phyloP scores from a whole-genome alignment of 64 coral and sea anemone genomes.

The Orbicella faveolata region DNA sequence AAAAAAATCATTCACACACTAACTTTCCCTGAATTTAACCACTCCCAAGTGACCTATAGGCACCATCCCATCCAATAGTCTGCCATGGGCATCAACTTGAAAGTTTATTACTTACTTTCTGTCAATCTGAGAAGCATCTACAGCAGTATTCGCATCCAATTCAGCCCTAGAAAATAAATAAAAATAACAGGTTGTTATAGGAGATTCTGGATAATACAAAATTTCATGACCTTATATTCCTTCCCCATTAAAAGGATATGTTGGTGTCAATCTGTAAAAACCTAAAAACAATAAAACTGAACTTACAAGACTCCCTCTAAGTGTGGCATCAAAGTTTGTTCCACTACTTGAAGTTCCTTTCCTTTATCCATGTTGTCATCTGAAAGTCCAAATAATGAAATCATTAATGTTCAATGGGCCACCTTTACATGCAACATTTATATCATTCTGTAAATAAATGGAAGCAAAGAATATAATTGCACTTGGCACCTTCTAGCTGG shows the following conservation, averaged over 20 bases:
- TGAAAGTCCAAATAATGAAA: slow-evolving; percentile 28
- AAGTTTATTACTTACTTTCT: slow-evolving; percentile 57
- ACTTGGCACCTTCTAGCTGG: slow-evolving; percentile 74
- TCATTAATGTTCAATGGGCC: neutral
- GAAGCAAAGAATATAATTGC: neutral
- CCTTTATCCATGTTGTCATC: slow-evolving; percentile 97
- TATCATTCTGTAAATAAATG: neutral
- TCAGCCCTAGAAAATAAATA: slow-evolving; percentile 63
- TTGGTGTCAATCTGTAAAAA: too few species aligned
- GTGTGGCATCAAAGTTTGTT: slow-evolving; percentile 93
- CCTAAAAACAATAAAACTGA: neutral
- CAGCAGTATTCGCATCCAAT: slow-evolving; percentile 61
- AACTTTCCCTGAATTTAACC: too few species aligned
- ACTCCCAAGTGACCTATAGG: too few species aligned
- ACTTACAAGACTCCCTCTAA: slow-evolving; percentile 90
- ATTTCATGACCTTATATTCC: too few species aligned
- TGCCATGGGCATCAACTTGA: neutral
- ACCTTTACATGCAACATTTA: too few species aligned
- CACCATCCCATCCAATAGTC: too few species aligned
- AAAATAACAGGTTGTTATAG: neutral
- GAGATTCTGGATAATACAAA: neutral
- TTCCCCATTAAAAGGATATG: too few species aligned
- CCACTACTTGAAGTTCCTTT: slow-evolving; percentile 96
- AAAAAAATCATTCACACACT: too few species aligned
- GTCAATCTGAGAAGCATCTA: slow-evolving; percentile 50